phyloP scores from a whole-genome alignment of 1,140 invertebrate genomes.

The Bactericera cockerelli region DNA sequence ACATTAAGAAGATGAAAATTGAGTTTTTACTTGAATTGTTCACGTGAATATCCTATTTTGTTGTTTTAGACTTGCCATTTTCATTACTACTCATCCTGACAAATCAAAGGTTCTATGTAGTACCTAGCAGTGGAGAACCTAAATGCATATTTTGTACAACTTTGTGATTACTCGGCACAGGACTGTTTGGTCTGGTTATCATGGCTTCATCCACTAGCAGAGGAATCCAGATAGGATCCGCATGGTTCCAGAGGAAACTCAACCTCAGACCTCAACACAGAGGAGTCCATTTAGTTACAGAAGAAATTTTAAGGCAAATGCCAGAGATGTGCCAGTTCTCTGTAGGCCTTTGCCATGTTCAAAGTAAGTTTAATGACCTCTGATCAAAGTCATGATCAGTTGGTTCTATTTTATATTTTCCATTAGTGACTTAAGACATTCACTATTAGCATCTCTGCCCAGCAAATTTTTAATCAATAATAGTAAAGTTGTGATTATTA shows the following conservation, averaged over 20 bases:
- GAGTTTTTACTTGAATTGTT: too few relatives aligned
- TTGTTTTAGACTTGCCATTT: too few relatives aligned
- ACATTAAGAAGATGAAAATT: too few relatives aligned
- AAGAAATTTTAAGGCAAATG: conserved; percentile 84
- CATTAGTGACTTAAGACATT: too few relatives aligned
- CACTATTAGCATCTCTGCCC: too few relatives aligned
- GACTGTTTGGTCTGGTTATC: conserved; percentile 27
- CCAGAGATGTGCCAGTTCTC: conserved; percentile 84
- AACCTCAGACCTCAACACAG: conserved; percentile 84
- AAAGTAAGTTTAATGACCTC: conserved; percentile 54
- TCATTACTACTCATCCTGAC: too few relatives aligned
- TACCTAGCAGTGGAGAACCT: not conserved
- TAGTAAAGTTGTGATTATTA: too few relatives aligned
- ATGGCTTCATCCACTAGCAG: conserved; percentile 64
- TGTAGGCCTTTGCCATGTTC: conserved; percentile 85
- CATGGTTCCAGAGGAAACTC: conserved; percentile 93
- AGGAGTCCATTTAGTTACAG: conserved; percentile 86
- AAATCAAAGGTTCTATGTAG: too few relatives aligned
- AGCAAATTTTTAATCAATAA: too few relatives aligned
- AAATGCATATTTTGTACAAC: not conserved
- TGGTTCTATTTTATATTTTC: not conserved
- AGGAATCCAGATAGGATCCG: conserved; percentile 80
- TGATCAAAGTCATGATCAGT: not conserved
- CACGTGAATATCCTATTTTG: too few relatives aligned
- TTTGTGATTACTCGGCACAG: not conserved